phyloP scores from a whole-genome alignment of 1,140 invertebrate species.

The Drosophila persimilis region DNA sequence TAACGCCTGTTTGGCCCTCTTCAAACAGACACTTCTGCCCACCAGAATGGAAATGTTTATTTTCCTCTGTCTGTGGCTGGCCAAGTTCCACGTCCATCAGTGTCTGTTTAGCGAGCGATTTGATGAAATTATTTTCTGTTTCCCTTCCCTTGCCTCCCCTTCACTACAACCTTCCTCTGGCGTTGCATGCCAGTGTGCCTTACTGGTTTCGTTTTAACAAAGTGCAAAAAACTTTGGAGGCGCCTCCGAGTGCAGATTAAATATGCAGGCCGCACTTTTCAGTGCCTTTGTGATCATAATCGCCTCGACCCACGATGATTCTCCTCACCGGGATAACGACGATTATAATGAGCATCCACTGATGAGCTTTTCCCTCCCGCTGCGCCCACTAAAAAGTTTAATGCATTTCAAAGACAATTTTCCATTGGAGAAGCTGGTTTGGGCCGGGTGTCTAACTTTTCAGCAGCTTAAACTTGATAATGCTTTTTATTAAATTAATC shows the following conservation, averaged over 20 bases:
- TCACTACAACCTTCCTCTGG: constrained; percentile 3
- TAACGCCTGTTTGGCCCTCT: constrained; percentile 37
- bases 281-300: constrained; percentile 5
- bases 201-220: constrained; percentile 47
- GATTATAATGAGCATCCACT: constrained; percentile 17
- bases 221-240: constrained; percentile 60
- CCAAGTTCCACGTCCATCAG: neutral
- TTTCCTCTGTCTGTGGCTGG: neutral
- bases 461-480: constrained; percentile 31
- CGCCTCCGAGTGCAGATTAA: constrained; percentile 70
- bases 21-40: neutral
- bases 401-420: constrained; percentile 47
- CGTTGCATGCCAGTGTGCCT: constrained; percentile 27
- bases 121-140: constrained; percentile 35
- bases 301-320: constrained; percentile 30
- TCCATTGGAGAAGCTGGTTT: neutral
- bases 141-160: constrained; percentile 11
- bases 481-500: constrained; percentile 70
- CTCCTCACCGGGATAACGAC: constrained; percentile 24
- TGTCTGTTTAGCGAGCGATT: constrained; percentile 36
- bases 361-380: constrained; percentile 13
- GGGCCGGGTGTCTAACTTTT: constrained; percentile 37
- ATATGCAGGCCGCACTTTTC: constrained; percentile 57
- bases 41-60: constrained; percentile 17
- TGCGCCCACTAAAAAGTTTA: constrained; percentile 36